Evolutionary conservation across 2,888 invertebrate species (phyloP).

Genomic region (Drosophila putrida): DNA sequence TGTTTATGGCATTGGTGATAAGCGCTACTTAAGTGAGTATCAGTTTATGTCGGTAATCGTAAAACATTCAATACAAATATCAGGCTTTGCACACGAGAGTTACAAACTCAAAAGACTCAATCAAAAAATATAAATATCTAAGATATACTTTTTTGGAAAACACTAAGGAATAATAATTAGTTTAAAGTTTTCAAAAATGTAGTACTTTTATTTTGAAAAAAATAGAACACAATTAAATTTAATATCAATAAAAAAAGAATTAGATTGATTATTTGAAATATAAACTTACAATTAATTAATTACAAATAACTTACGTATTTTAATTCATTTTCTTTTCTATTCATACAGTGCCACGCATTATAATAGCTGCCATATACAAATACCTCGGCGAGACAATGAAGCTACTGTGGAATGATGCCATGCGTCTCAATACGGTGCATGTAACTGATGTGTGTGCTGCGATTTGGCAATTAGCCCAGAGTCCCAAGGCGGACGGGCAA

Average conservation of each 20-base stretch:
- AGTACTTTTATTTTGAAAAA: no score
- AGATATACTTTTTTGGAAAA: no score
- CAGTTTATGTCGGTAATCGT: slow-evolving; percentile 1
- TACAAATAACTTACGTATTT: no score
- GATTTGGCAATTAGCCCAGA: slow-evolving; percentile 90
- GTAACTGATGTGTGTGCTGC: slow-evolving; percentile 94
- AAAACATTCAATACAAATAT: not conserved
- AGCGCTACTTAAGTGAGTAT: slow-evolving; percentile 91
- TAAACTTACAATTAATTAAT: no score
- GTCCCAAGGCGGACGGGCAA: slow-evolving; percentile 87
- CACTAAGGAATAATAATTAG: no score
- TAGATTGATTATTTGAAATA: no score
- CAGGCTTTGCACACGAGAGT: no score
- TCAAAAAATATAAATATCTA: no score
- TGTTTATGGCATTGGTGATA: slow-evolving; percentile 94
- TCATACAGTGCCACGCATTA: slow-evolving; percentile 91
- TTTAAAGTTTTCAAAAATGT: no score
- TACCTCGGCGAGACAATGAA: slow-evolving; percentile 96
- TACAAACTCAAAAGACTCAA: no score
- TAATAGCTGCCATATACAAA: slow-evolving; percentile 95
- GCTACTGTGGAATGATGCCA: slow-evolving; percentile 93
- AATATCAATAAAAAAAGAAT: not conserved
- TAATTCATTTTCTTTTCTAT: not conserved
- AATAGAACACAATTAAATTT: not conserved
- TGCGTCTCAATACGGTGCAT: slow-evolving; percentile 95